These are phyloP conservation scores for Mesoclemmys tuberculata DNA, from an alignment of 2,113 vertebrate genomes.

Conservation along the genomic window DNA sequence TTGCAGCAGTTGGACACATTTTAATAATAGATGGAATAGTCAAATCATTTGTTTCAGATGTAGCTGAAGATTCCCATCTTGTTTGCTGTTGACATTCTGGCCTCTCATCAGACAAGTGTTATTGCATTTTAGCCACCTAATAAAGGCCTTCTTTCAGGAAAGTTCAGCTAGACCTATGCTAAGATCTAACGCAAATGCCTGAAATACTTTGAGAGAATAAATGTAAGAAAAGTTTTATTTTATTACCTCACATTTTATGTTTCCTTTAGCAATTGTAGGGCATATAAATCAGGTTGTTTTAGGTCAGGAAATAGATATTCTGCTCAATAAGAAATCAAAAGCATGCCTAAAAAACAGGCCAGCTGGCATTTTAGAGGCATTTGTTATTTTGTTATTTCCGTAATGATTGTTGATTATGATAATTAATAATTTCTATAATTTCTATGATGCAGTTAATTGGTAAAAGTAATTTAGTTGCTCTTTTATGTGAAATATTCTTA, in stretches of 20 bases:
- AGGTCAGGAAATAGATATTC: neutral
- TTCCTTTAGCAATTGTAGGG: neutral
- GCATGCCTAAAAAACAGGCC: constrained; percentile 33
- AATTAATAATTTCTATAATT: constrained; percentile 80
- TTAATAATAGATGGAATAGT: neutral
- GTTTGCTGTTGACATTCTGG: neutral
- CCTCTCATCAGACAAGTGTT: neutral
- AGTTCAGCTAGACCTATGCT: neutral
- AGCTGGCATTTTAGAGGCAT: constrained; percentile 64
- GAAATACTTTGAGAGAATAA: neutral
- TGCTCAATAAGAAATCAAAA: constrained; percentile 26
- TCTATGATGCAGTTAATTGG: constrained; percentile 78
- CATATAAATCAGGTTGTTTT: neutral
- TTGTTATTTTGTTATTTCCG: constrained; percentile 75
- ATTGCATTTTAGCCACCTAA: neutral
- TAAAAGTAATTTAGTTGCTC: constrained; percentile 72
- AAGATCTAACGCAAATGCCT: neutral
- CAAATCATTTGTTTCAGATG: neutral
- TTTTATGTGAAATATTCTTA: constrained; percentile 79
- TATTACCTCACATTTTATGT: neutral
- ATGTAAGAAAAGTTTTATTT: neutral
- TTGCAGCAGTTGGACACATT: neutral
- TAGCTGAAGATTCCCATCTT: neutral
- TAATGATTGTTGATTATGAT: constrained; percentile 81
- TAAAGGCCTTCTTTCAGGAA: neutral